phyloP scores from a whole-genome alignment of 2,797 vertebrate genomes.

The Streptopelia turtur region DNA sequence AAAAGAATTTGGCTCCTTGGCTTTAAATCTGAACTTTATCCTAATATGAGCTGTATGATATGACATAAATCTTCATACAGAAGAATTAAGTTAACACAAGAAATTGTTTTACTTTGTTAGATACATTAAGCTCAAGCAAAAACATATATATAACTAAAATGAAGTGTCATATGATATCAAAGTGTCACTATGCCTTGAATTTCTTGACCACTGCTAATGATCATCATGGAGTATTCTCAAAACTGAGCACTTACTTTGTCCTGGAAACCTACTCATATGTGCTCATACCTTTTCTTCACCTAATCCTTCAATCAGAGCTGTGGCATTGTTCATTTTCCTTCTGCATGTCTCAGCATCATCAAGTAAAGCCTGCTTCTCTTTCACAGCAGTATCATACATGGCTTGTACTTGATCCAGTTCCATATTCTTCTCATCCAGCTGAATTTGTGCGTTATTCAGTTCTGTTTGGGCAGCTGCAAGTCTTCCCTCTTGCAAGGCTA shows the following conservation, averaged over 20 bases:
- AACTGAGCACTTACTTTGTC: background rate
- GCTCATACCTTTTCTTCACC: conserved; percentile 84
- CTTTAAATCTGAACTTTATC: conserved; percentile 30
- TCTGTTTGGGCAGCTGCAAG: conserved; percentile 82
- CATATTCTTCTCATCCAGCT: conserved; percentile 84
- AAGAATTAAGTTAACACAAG: background rate
- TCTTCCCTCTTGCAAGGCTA: conserved; percentile 83
- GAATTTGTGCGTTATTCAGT: conserved; percentile 80
- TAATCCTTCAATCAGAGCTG: conserved; percentile 84
- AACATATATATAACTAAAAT: background rate
- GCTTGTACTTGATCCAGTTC: conserved; percentile 85
- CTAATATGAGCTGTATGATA: background rate
- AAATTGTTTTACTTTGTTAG: background rate
- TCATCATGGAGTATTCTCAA: background rate
- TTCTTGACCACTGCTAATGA: background rate
- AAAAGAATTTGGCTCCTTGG: background rate
- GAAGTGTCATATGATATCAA: background rate
- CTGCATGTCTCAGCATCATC: conserved; percentile 84
- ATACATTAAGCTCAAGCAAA: background rate
- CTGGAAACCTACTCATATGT: background rate
- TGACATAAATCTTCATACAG: background rate
- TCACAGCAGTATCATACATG: conserved; percentile 84
- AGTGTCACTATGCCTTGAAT: background rate
- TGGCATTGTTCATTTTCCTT: conserved; percentile 85
- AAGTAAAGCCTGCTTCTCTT: conserved; percentile 83